Evolutionary conservation across 2,797 vertebrate species (phyloP), one percentile per base, ranked within the genome.

Genomic region (Antennarius maculatus): DNA sequence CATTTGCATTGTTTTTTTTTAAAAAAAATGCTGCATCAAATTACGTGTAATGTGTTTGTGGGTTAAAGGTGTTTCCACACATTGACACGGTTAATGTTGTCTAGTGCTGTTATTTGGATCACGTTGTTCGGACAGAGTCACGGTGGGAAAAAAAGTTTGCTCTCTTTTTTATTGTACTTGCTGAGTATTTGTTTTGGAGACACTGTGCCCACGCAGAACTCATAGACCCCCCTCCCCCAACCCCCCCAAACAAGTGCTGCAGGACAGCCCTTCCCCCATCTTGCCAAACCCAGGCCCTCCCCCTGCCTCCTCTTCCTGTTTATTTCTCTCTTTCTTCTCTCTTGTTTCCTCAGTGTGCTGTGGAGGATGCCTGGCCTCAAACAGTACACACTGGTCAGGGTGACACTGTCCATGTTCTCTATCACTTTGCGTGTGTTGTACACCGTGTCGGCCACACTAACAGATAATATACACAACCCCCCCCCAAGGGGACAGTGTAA

Each of bases 231-330:
- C 45, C 80, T 52, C 45, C 16, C 45, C 18, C 45, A 23, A 23
- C 23, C 16, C 45, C 8, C 9, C 48, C 7, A 18, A 49, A 49
- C 17, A 23, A 70, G 54, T 79, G 54, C 76, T 76, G 45, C 71
- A 83, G 86, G 89, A 76, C 75, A 62, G 60, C 85, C 89, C 83
- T 71, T 89, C 87, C 81, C 88, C 86, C 82, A 63, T 77, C 50
- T 64, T 51, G 0, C 59, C 61, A 71, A 45, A n/a, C 70, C 61
- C 66, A 46, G 61, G 18, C 70, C 79, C 80, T 72, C 76, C 84
- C 84, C 79, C 79, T 71, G 67, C 85, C 83, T 89, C 66, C 78
- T 87, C 86, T 91, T 91, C 91, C 91, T 91, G 89, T 92, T 91
- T 89, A 88, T 90, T 85, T 89, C 85, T 70, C 70, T 60, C 43